Evolutionary conservation across 2,888 invertebrate genomes (phyloP), one percentile per base, ranked within the genome.

Genomic region (Netelia inedita): DNA sequence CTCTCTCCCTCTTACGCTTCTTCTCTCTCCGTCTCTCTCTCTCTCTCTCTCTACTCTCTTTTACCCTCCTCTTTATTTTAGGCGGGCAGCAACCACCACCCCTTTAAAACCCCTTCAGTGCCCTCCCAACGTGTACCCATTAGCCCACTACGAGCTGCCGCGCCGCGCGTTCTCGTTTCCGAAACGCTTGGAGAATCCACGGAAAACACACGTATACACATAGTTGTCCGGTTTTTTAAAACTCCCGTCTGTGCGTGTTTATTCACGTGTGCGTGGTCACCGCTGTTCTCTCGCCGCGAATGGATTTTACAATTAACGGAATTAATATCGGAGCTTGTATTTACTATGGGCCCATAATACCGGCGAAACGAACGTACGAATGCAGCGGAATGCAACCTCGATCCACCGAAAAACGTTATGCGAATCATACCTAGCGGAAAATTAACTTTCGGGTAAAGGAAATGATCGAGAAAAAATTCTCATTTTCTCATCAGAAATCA

Each of bases 321-420:
- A 92, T 91, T 92, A 91, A 91, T 91, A 92, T 90, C 90, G 89
- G 87, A 78, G 80, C 82, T 85, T 86, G 85, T 89, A 90, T 91
- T 91, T 90, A 89, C 90, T 88, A 88, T 86, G 85, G 86, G 88
- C 86, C 88, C 89, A 91, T 90, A 90, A 92, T 90, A 88, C 87
- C 87, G 87, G 86, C 85, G 55, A 85, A 82, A 66, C 72, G 74
- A 84, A 86, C 86, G 28, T 2, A 28, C 28, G 85, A 85, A 82
- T 57, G 80, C 66, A 71, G 86, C 83, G 86, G 85, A 86, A 86
- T 85, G 53, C 28, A 43, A 35, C 50, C 41, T 21, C 66, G 69
- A 23, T 23, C 57, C 83, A 57, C 66, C 16, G n/a, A 28, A 43
- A 61, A 69, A 68, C 61, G 41, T 23, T 14, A 50, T 57, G 46